A percentile compares a stretch with the other conserved stretches of the same genome.
These are phyloP conservation scores for Sesamia nonagrioides DNA, from an alignment of 1,140 invertebrate genomes.

Conservation along the genomic window DNA sequence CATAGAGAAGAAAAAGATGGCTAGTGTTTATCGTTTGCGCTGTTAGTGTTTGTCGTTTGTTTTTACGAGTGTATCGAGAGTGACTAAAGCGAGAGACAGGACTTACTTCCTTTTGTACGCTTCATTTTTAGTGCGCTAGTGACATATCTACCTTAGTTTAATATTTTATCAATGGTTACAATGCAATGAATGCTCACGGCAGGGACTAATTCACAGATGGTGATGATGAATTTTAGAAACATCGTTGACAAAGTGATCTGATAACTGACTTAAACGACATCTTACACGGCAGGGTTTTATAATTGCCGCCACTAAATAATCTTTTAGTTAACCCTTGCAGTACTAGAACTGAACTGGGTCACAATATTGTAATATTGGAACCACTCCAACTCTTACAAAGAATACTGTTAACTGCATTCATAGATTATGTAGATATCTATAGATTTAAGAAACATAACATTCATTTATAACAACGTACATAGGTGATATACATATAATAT, in stretches of 20 bases:
- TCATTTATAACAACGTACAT: background rate
- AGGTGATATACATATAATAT: background rate
- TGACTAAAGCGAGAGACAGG: too few relatives aligned
- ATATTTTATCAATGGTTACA: too few relatives aligned
- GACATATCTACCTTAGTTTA: too few relatives aligned
- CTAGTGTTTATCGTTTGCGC: too few relatives aligned
- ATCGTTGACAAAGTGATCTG: background rate
- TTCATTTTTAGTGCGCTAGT: too few relatives aligned
- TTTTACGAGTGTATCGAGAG: too few relatives aligned
- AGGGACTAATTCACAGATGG: too few relatives aligned
- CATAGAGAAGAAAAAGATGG: too few relatives aligned
- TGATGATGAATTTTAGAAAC: too few relatives aligned
- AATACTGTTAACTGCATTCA: constrained; percentile 31
- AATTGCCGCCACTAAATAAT: background rate
- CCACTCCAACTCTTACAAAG: constrained; percentile 21
- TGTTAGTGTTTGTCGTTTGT: too few relatives aligned
- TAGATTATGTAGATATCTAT: background rate
- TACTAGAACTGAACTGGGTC: constrained; percentile 14
- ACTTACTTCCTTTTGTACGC: too few relatives aligned
- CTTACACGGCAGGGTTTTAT: background rate
- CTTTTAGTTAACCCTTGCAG: background rate
- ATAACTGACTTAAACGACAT: background rate
- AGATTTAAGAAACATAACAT: constrained; percentile 19
- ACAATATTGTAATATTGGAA: constrained; percentile 31
- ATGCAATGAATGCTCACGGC: too few relatives aligned